These are phyloP conservation scores for Heterocephalus glaber DNA, from an alignment of 2,113 vertebrate genomes.

Conservation along the genomic window DNA sequence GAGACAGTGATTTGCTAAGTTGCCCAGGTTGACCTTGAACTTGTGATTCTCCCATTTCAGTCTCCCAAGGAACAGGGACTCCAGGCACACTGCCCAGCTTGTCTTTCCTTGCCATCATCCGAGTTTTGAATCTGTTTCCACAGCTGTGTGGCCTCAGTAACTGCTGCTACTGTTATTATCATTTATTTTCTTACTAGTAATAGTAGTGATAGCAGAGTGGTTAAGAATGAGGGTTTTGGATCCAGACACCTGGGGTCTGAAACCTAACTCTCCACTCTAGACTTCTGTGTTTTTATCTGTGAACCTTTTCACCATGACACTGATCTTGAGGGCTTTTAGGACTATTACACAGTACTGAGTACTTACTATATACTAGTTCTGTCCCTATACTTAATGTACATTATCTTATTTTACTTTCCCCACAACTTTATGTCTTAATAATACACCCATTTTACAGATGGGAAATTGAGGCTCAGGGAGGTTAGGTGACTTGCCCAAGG, in stretches of 20 bases:
- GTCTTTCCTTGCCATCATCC: background rate
- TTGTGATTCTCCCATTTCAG: background rate
- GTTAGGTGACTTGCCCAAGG: background rate
- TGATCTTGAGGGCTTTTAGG: background rate
- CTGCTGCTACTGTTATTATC: background rate
- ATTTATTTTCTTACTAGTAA: background rate
- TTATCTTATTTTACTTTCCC: background rate
- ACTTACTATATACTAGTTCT: background rate
- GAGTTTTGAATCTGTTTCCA: background rate
- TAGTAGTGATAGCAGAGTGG: background rate
- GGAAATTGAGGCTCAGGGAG: background rate
- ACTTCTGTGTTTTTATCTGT: background rate
- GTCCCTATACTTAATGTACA: background rate
- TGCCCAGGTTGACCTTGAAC: background rate
- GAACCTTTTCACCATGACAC: background rate
- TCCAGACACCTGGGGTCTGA: background rate
- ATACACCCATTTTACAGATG: background rate
- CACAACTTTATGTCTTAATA: background rate
- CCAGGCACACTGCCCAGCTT: no score
- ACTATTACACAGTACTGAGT: background rate
- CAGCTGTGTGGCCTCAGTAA: background rate
- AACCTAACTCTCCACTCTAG: background rate
- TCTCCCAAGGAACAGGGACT: no score
- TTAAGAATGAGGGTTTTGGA: background rate
- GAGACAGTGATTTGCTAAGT: background rate